Percentiles rank a stretch among this genome's conserved stretches.
phyloP scores from a whole-genome alignment of 2,888 invertebrate genomes.

The Nemotelus pantherinus region DNA sequence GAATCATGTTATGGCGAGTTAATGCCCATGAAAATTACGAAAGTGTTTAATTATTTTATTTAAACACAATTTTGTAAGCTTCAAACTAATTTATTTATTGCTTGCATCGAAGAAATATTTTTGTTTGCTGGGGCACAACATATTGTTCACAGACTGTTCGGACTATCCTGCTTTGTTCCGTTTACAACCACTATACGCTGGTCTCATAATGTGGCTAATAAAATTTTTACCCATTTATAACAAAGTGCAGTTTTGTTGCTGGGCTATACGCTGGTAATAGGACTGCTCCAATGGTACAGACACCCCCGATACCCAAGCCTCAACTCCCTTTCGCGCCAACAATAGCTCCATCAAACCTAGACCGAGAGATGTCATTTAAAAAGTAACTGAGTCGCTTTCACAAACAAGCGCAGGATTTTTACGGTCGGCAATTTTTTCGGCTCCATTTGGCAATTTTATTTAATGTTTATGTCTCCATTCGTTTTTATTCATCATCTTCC shows the following conservation, averaged over 20 bases:
- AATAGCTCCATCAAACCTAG: conserved; percentile 16
- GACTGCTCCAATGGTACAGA: background rate
- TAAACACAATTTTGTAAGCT: too few species aligned
- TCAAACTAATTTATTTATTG: too few species aligned
- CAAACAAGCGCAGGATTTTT: conserved; percentile 33
- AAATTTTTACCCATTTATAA: conserved; percentile 41
- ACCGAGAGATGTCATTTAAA: conserved; percentile 10
- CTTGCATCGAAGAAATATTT: too few species aligned
- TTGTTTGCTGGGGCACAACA: too few species aligned
- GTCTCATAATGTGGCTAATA: conserved; percentile 31
- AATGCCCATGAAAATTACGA: too few species aligned
- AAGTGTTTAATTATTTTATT: too few species aligned
- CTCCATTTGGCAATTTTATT: conserved; percentile 45
- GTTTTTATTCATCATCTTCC: conserved; percentile 37
- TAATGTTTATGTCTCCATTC: conserved; percentile 42
- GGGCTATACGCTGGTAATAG: background rate
- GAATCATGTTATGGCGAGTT: too few species aligned
- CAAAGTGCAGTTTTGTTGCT: conserved; percentile 42
- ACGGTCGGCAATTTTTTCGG: conserved; percentile 42
- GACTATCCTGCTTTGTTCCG: too few species aligned
- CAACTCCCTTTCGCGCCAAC: too few species aligned
- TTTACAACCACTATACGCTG: background rate
- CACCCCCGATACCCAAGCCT: background rate
- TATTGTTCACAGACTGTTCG: too few species aligned
- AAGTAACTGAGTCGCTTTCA: background rate